Evolutionary conservation across 64 coral and sea anemone genomes (phyloP).

Genomic region (Porites australiensis): DNA sequence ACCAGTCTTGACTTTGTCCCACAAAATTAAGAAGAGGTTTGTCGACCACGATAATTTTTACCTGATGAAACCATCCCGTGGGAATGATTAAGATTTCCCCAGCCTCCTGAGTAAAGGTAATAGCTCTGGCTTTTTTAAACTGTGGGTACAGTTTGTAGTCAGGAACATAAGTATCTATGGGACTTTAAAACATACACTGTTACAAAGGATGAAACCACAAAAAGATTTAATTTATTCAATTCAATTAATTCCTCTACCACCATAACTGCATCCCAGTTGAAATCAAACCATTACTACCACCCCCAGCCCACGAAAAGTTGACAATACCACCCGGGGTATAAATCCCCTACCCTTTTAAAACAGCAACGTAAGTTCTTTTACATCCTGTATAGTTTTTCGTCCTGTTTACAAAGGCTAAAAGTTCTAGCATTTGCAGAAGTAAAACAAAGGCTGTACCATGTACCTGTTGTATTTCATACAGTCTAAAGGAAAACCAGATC

Average conservation of each 20-base stretch:
- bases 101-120: conserved; percentile 84
- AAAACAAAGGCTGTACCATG: no score
- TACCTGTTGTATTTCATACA: conserved; percentile 98
- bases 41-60: background rate
- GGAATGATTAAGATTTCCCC: conserved; percentile 96
- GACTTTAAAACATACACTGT: conserved; percentile 40
- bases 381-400: no score
- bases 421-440: background rate
- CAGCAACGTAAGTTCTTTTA: no score
- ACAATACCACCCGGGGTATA: no score
- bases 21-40: background rate
- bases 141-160: conserved; percentile 85
- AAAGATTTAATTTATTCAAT: no score
- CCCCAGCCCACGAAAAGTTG: no score
- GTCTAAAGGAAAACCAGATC: conserved; percentile 88
- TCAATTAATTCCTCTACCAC: no score
- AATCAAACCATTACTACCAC: no score
- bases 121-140: conserved; percentile 81
- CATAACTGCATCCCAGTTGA: no score
- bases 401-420: no score
- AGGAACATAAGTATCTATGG: conserved; percentile 86
- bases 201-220: no score
- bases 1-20: background rate
- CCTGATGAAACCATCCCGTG: conserved; percentile 98
- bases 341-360: no score